Percentiles rank a stretch among this genome's conserved stretches.
Evolutionary conservation across 2,113 vertebrate genomes (phyloP).

Genomic region (Petrocephalus zakoni): DNA sequence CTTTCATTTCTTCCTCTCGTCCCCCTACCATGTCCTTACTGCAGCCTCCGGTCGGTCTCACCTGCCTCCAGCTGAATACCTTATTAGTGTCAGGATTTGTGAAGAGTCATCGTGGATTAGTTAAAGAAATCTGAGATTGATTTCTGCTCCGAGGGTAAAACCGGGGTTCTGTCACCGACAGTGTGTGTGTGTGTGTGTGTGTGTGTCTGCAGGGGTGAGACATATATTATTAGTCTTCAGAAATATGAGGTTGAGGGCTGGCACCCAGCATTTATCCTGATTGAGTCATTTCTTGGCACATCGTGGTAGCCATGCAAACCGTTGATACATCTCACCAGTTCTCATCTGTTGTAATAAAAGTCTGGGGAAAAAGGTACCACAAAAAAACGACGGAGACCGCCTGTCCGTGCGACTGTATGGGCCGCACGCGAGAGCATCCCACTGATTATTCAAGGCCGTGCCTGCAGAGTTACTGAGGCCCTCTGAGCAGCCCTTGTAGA

Average conservation of each 20-base stretch:
- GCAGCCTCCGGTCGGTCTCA: slow-evolving; percentile 67
- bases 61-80: slow-evolving; percentile 81
- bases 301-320: slow-evolving; percentile 38
- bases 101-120: slow-evolving; percentile 92
- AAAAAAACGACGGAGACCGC: slow-evolving; percentile 37
- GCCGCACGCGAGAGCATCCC: slow-evolving; percentile 45
- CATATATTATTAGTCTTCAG: slow-evolving; percentile 76
- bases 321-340: slow-evolving; percentile 16
- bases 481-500: neutral
- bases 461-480: neutral
- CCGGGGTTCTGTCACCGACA: slow-evolving; percentile 38
- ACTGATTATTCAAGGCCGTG: slow-evolving; percentile 55
- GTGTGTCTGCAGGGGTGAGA: slow-evolving; percentile 32
- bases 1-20: slow-evolving; percentile 53
- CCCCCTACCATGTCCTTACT: slow-evolving; percentile 48
- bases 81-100: slow-evolving; percentile 96
- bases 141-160: slow-evolving; percentile 82
- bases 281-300: slow-evolving; percentile 35
- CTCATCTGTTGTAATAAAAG: neutral
- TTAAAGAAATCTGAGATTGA: slow-evolving; percentile 97
- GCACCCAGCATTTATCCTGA: slow-evolving; percentile 46
- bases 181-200: slow-evolving; percentile 17
- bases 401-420: slow-evolving; percentile 19
- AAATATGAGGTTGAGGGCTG: slow-evolving; percentile 62
- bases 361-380: neutral